Evolutionary conservation across 1,140 invertebrate genomes (phyloP), one percentile per base, ranked within the genome.

Genomic region (Samia ricini): DNA sequence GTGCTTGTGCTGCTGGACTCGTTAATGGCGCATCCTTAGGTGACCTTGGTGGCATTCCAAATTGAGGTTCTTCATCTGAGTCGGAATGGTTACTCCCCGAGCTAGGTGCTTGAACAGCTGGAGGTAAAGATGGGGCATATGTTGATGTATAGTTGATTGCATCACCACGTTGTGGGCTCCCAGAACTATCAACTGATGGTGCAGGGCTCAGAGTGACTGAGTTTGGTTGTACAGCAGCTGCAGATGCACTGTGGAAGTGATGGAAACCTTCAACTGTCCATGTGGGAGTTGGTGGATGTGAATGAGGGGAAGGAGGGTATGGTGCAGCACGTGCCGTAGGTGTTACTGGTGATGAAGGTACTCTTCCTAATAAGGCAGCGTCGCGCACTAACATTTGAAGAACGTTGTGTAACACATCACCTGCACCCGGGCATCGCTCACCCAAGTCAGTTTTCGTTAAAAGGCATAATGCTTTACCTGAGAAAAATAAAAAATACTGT

Each of bases 351-450:
- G 95, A 96, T 57, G 94, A 95, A 4, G 96, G 96, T 56, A 97
- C 88, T 85, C 95, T 94, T 57, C 95, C 94, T 67, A 96, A 80
- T 71, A 95, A 92, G 57, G 93, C 95, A 50, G 95, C 95, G 76
- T 97, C 96, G 3, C 96, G 93, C 29, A 97, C 94, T 8, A 98
- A 91, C 91, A 98, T 95, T 72, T 97, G 95, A 20, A 99, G 92
- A 3, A 97, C 96, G 89, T 99, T 99, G 91, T 97, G 97, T 57
- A 99, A 90, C 6, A 99, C 95, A 83, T 99, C 97, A 0, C 98
- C 98, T 18, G 97, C 96, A 0, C 97, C 95, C 0, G 97, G 97
- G 71, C 96, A 97, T 61, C 98, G 92, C 77, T 98, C 97, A 4
- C 95, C 96, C 62, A 99, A 93, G 89, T 99, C 97, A 3, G 94